Evolutionary conservation across 2,797 vertebrate species (phyloP).

Genomic region (Urocyon cinereoargenteus): DNA sequence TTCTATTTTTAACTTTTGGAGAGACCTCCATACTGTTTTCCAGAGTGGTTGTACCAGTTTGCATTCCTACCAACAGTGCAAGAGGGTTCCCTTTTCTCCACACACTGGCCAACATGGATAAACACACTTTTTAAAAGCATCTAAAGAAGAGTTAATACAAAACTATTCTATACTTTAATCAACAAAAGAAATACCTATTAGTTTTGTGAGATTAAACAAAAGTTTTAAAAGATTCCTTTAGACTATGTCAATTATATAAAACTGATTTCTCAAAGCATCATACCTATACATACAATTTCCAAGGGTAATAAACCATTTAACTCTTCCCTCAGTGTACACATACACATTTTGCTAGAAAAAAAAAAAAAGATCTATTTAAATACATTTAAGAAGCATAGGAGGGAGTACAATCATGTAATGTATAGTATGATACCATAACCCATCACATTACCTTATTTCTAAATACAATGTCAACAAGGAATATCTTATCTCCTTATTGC

Average conservation of each 20-base stretch:
- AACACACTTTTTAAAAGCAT: background rate
- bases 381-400: background rate
- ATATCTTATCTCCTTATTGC: background rate
- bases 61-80: background rate
- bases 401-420: background rate
- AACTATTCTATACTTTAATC: background rate
- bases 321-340: background rate
- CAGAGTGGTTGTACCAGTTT: background rate
- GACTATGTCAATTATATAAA: background rate
- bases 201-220: conserved; percentile 7
- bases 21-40: background rate
- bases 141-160: background rate
- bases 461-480: background rate
- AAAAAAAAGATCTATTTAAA: background rate
- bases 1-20: background rate
- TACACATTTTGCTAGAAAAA: background rate
- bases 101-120: background rate
- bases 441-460: background rate
- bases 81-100: background rate
- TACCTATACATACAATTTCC: background rate
- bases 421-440: background rate
- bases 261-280: background rate
- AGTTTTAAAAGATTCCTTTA: conserved; percentile 57
- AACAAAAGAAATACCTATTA: background rate
- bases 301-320: background rate